Evolutionary conservation across 2,888 invertebrate genomes (phyloP), one percentile per base, ranked within the genome.

Genomic region (Coleophora flavipennella): DNA sequence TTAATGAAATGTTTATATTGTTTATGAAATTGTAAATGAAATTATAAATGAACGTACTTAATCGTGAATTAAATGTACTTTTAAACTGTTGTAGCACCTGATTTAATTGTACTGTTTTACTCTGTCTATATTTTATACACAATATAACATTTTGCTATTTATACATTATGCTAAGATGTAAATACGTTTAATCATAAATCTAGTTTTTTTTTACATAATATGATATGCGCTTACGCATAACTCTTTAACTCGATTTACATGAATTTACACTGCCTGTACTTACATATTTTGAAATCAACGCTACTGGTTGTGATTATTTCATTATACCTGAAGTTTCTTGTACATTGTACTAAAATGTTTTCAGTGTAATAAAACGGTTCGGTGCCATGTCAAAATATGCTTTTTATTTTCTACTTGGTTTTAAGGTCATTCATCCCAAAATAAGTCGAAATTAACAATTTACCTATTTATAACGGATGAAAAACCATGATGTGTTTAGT

Each of bases 261-360:
- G 6, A 20, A 20, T 4, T 20, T 20, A 4, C 20, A 20, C 20
- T 20, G 20, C 20, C 20, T 20, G 3, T 20, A 20, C 20, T 20
- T 20, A 20, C 20, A 20, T 20, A 20, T 20, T 20, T 6, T 20
- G 6, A 20, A 20, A 20, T 33, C 9, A 9, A 34, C 20, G 20
- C 20, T 50, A 60, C 69, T 61, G 80, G 81, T 81, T 81, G 81
- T 81, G 78, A 81, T 68, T 64, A 64, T 62, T 63, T 64, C 20
- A 41, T 31, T 43, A 32, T 47, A 34, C 42, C 45, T 50, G 50
- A 52, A 50, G 51, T 59, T 52, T 58, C 54, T 52, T 63, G 61
- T 57, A 61, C 62, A 60, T 55, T 20, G 20, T 20, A 20, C 6
- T 20, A 20, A 20, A 20, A 20, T 20, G 39, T 36, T 41, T 43